These are phyloP conservation scores for Serilophus lunatus DNA, from an alignment of 2,113 vertebrate genomes.

Conservation along the genomic window DNA sequence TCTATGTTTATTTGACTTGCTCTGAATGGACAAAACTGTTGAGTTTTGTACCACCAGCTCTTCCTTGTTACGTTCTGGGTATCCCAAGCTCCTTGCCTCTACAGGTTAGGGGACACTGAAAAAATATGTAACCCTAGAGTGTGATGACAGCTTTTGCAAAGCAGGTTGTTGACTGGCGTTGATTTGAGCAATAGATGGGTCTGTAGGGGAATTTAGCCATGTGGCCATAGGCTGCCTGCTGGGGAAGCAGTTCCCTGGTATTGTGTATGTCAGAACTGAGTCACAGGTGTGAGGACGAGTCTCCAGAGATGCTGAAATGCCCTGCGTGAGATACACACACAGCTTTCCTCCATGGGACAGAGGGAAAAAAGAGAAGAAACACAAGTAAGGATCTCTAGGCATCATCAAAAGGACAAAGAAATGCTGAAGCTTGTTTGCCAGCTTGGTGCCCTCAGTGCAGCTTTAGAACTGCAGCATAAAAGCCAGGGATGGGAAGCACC, in stretches of 20 bases:
- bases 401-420: neutral
- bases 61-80: neutral
- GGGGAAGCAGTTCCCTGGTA: neutral
- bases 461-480: neutral
- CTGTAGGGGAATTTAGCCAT: neutral
- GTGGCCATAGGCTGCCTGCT: neutral
- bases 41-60: neutral
- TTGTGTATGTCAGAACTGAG: neutral
- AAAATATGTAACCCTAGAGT: slow-evolving; percentile 25
- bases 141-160: slow-evolving; percentile 39
- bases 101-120: slow-evolving; percentile 44
- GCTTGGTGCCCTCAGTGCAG: neutral
- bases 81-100: slow-evolving; percentile 5
- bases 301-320: neutral
- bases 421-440: neutral
- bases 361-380: neutral
- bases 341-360: neutral
- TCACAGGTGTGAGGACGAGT: neutral
- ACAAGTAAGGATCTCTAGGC: neutral
- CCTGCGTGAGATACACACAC: neutral
- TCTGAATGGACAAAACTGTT: neutral
- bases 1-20: slow-evolving; percentile 6
- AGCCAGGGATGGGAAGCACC: neutral
- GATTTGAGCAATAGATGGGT: neutral
- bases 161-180: neutral